Base-by-base conservation (phyloP, 2,888 invertebrate species). In the Tenthredo notha region DNA sequence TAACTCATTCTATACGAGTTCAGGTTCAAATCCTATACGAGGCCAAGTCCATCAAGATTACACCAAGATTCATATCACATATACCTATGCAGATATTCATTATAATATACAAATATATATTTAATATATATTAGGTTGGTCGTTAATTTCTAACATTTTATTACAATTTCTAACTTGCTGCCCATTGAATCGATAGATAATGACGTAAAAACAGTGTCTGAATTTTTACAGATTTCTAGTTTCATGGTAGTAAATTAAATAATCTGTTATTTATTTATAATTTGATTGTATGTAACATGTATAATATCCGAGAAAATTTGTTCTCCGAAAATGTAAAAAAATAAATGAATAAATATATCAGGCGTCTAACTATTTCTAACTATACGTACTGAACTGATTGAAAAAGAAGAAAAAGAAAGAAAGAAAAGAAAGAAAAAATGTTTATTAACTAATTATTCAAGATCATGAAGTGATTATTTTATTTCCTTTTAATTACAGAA, bases 401-500 rank as follows among this genome's bases (percentile, higher is more conserved):
- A 7, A 37, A 37, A 37, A 29, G 29, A 29, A 29, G 2, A 29
- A 29, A 2, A 29, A 29, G 1, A 7, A 37, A 7, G 7, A 37
- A 37, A 37, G 0, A 7, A 37, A 37, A 37, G 2, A 37, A 33
- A 9, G 9, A 43, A 43, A 12, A 43, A 47, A 15, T 47, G 0
- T 12, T 47, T 47, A 10, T 47, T 47, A 47, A 87, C 87, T 87
- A 88, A 88, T 87, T 89, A 87, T 88, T 88, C 87, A 88, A 86
- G 86, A 86, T 87, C 85, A 84, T 84, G 75, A 80, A 86, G 88
- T 87, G 87, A 90, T 90, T 90, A 88, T 90, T 90, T 90, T 89
- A 89, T 90, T 90, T 89, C 86, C 89, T 90, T 88, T 90, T 90
- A 90, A 91, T 91, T 90, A 89, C 90, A 87, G 88, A 90, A 90